Conservation (phyloP, 2,797 vertebrate species). For the Phyllotis vaccarum region DNA sequence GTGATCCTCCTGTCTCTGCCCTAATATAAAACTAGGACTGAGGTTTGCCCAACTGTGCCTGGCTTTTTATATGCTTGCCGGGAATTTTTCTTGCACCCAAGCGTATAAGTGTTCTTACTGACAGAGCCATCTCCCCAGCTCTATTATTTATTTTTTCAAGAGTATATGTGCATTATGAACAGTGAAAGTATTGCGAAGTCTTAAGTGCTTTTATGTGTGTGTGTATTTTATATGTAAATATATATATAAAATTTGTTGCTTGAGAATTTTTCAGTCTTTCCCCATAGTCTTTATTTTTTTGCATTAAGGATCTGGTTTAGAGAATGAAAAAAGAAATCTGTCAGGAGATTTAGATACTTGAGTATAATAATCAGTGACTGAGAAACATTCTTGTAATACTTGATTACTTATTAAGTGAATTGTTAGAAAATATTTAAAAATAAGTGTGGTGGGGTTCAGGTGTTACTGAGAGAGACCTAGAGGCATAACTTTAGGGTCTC, state of each 20-base stretch:
- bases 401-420: slow-evolving; percentile 16
- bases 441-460: background rate
- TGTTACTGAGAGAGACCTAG: no score
- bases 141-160: slow-evolving; percentile 25
- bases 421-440: slow-evolving; percentile 38
- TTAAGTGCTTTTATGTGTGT: no score
- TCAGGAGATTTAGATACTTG: background rate
- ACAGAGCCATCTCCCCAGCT: background rate
- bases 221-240: no score
- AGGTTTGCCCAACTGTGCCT: background rate
- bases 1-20: background rate
- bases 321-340: background rate
- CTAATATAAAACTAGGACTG: background rate
- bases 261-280: background rate
- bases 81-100: background rate
- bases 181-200: background rate
- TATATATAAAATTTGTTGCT: background rate
- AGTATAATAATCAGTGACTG: slow-evolving; percentile 15
- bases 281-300: background rate
- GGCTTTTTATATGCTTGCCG: background rate
- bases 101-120: background rate
- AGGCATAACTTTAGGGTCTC: no score
- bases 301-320: slow-evolving; percentile 26
- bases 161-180: background rate
- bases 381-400: slow-evolving; percentile 33